Evolutionary conservation across 2,888 invertebrate species (phyloP), one percentile per base, ranked within the genome.

Genomic region (Microchrysa polita): DNA sequence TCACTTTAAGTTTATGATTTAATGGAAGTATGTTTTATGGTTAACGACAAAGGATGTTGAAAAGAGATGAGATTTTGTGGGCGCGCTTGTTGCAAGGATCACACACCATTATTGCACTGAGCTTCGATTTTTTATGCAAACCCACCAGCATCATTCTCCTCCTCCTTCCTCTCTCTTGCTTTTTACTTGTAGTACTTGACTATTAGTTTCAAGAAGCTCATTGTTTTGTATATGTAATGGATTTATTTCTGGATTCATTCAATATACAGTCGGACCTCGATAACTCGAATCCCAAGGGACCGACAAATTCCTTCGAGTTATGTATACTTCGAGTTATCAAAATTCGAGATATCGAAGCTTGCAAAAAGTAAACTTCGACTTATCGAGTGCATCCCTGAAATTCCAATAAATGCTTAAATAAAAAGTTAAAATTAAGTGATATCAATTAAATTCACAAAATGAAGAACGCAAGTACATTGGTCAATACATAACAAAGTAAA

Each of bases 1-100:
- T 73, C 72, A 63, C 63, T 61, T 73, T 73, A 75, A 72, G 67
- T 75, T 75, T 75, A 75, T 75, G 75, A 75, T 75, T 75, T 75
- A 74, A 75, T 75, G 75, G 75, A 75, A 75, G 72, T 75, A 63
- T 75, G 72, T 74, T 75, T 61, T 69, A 73, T 57, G 59, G 72
- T 72, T 44, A 55, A 69, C 67, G 52, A 40, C 55, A 69, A 69
- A 69, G 55, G 57, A 34, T 57, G 69, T 20, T 34, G 69, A 55
- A 53, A 53, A 53, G 52, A 18, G 52, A 18, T 34, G 67, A 23
- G 14, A 16, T n/a, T 22, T 48, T 52, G 48, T 55, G 67, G 52
- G 57, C 34, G 57, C 34, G 57, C 27, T 34, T 34, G 69, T 14
- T 57, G 57, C 23, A 48, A 48, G 48, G 48, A 48, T 48, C 48